These are phyloP conservation scores for Drosophila burlai DNA, from an alignment of 1,140 invertebrate species.

Conservation along the genomic window DNA sequence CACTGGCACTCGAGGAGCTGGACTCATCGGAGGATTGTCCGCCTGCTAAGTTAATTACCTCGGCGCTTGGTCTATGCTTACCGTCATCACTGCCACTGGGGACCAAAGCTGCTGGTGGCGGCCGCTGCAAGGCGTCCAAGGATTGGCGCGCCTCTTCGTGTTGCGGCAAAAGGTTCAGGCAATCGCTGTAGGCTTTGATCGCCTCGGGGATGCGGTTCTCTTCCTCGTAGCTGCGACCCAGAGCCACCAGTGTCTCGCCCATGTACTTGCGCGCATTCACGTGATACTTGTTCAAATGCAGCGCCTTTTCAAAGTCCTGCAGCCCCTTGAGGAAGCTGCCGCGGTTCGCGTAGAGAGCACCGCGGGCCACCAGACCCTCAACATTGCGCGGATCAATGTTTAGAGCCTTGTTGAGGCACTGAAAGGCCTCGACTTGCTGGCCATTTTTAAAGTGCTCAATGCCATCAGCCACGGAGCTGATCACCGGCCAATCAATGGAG, in stretches of 20 bases:
- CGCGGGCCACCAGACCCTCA: slow-evolving; percentile 96
- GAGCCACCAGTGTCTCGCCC: slow-evolving; percentile 95
- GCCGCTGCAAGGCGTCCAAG: slow-evolving; percentile 86
- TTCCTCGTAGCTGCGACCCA: slow-evolving; percentile 93
- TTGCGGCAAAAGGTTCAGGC: slow-evolving; percentile 91
- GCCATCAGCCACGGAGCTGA: slow-evolving; percentile 94
- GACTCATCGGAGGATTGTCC: slow-evolving; percentile 59
- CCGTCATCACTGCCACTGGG: not conserved
- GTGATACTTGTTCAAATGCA: slow-evolving; percentile 95
- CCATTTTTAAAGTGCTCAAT: slow-evolving; percentile 97
- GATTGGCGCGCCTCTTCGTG: slow-evolving; percentile 94
- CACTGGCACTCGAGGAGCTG: slow-evolving; percentile 57
- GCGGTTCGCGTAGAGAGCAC: slow-evolving; percentile 97
- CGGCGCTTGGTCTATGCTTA: slow-evolving; percentile 17
- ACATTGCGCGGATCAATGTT: slow-evolving; percentile 97
- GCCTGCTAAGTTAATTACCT: slow-evolving; percentile 31
- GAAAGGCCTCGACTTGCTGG: slow-evolving; percentile 96
- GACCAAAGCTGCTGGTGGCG: slow-evolving; percentile 15
- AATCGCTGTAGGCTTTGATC: slow-evolving; percentile 93
- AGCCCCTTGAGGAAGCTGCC: slow-evolving; percentile 97
- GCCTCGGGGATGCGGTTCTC: slow-evolving; percentile 94
- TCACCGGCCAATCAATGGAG: slow-evolving; percentile 11
- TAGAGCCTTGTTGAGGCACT: slow-evolving; percentile 96
- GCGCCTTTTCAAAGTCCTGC: slow-evolving; percentile 96
- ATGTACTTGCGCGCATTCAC: slow-evolving; percentile 98